Evolutionary conservation across 2,888 invertebrate species (phyloP).

Genomic region (Liposcelis brunnea): DNA sequence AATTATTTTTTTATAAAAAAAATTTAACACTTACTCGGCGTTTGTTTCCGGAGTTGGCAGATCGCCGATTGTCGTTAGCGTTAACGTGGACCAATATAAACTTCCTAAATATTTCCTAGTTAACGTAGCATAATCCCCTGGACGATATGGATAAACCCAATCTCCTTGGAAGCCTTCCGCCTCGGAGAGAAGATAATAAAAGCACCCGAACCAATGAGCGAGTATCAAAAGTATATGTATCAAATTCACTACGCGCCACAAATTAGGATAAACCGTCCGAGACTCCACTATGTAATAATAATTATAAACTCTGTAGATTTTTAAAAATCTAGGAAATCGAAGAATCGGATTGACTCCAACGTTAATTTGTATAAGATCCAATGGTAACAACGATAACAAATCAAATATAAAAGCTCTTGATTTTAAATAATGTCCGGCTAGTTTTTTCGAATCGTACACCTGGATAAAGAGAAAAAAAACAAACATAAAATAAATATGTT

Average conservation of each 20-base stretch:
- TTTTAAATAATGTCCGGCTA: constrained; percentile 73
- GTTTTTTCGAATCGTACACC: constrained; percentile 79
- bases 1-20: too few species aligned
- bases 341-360: constrained; percentile 72
- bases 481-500: neutral
- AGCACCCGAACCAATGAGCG: constrained; percentile 96
- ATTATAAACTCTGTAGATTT: constrained; percentile 80
- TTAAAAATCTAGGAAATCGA: constrained; percentile 73
- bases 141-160: constrained; percentile 77
- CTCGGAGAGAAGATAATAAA: constrained; percentile 87
- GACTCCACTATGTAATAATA: constrained; percentile 95
- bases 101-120: constrained; percentile 88
- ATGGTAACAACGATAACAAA: constrained; percentile 60
- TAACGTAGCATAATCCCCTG: constrained; percentile 75
- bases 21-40: constrained; percentile 79
- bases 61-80: constrained; percentile 90
- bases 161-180: constrained; percentile 78
- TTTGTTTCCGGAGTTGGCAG: constrained; percentile 90
- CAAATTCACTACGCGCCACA: constrained; percentile 88
- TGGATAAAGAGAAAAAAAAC: constrained; percentile 20
- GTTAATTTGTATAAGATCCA: constrained; percentile 72
- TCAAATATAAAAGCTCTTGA: constrained; percentile 76
- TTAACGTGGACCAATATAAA: constrained; percentile 91
- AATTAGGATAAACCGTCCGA: constrained; percentile 85
- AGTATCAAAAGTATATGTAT: constrained; percentile 87